These are phyloP conservation scores for Polyboroides typus DNA, from an alignment of 2,797 vertebrate genomes.

Conservation along the genomic window DNA sequence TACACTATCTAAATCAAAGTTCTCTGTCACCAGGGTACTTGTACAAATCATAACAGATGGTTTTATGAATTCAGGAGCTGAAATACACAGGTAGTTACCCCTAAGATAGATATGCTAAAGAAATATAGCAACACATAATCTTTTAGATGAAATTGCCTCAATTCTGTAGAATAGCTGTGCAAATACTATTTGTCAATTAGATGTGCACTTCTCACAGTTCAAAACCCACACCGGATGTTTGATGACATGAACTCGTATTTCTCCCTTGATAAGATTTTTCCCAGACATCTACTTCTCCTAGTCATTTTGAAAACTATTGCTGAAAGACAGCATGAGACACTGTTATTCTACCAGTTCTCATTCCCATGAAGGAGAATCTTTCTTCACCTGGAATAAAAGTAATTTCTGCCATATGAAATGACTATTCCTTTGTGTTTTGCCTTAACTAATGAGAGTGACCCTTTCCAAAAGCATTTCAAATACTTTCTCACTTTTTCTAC, in stretches of 20 bases:
- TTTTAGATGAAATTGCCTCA: neutral
- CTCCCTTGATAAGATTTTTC: neutral
- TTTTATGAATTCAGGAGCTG: neutral
- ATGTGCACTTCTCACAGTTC: neutral
- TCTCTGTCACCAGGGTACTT: neutral
- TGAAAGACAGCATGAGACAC: neutral
- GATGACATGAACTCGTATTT: neutral
- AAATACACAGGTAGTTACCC: neutral
- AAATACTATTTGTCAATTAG: neutral
- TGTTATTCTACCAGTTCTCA: neutral
- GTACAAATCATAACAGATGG: neutral
- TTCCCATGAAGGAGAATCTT: neutral
- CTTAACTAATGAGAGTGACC: rapidly evolving
- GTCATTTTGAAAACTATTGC: neutral
- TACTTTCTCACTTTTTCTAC: neutral
- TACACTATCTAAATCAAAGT: neutral
- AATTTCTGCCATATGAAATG: neutral
- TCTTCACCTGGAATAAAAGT: neutral
- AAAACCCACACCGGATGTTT: neutral
- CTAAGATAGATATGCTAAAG: neutral
- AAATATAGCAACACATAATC: neutral
- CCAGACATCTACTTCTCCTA: neutral
- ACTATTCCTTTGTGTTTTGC: neutral
- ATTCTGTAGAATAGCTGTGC: neutral
- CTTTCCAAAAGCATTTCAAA: neutral